A percentile compares a stretch with the other conserved stretches of the same genome.
Evolutionary conservation across 2,888 invertebrate species (phyloP).

Genomic region (Leptinotarsa haldemani): DNA sequence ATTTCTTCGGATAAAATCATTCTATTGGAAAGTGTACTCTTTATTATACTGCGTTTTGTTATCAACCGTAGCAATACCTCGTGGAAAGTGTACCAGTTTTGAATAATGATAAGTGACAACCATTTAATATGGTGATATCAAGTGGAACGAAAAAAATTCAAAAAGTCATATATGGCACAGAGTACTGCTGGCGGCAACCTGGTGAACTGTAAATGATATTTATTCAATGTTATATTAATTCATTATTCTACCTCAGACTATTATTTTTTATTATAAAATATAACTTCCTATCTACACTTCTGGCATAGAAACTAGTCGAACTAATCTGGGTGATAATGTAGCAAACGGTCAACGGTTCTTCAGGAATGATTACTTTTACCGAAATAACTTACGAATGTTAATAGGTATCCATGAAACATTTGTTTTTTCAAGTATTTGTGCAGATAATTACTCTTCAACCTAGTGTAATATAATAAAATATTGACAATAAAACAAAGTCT

Average conservation of each 20-base stretch:
- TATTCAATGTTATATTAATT: conserved; percentile 27
- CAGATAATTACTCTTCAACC: too few species aligned
- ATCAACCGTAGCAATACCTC: conserved; percentile 1
- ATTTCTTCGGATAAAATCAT: not conserved
- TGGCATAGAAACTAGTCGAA: conserved; percentile 9
- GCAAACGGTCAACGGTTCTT: conserved; percentile 7
- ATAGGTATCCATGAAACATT: not conserved
- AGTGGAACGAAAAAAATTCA: conserved; percentile 5
- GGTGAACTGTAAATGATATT: conserved; percentile 26
- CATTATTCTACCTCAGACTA: conserved; percentile 24
- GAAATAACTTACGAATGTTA: not conserved
- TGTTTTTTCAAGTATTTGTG: not conserved
- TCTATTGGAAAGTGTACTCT: not conserved
- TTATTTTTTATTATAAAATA: conserved; percentile 24
- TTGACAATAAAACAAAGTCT: too few species aligned
- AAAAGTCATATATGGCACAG: conserved; percentile 27
- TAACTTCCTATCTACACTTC: conserved; percentile 12
- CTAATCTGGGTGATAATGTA: conserved; percentile 4
- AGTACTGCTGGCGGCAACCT: conserved; percentile 20
- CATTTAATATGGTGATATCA: conserved; percentile 18
- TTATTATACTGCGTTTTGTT: not conserved
- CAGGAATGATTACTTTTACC: not conserved
- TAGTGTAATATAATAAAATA: too few species aligned
- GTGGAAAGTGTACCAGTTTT: conserved; percentile 31
- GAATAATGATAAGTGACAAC: conserved; percentile 3